Evolutionary conservation across 2,113 vertebrate genomes (phyloP).

Genomic region (Poeciliopsis turrubarensis): DNA sequence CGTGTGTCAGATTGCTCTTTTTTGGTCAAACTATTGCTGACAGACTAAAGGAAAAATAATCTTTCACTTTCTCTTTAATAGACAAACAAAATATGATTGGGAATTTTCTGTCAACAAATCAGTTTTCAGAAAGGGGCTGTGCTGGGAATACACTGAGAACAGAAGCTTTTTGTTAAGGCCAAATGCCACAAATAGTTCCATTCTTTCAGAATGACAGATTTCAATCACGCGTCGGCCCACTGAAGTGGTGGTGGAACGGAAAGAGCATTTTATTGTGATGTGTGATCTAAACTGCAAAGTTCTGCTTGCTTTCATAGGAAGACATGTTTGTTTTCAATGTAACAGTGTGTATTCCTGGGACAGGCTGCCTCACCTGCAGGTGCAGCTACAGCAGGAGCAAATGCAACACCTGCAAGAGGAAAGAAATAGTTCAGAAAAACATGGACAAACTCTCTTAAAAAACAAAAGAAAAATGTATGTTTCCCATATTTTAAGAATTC

Average conservation of each 20-base stretch:
- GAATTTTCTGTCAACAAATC: not conserved
- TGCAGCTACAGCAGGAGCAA: not conserved
- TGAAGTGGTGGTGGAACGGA: not conserved
- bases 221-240: not conserved
- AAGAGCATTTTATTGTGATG: not conserved
- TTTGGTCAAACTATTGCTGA: no score
- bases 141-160: constrained; percentile 9
- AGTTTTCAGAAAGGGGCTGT: not conserved
- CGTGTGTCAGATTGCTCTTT: not conserved
- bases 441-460: not conserved
- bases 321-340: not conserved
- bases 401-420: constrained; percentile 21
- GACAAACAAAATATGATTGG: not conserved
- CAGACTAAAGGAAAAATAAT: no score
- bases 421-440: constrained; percentile 9
- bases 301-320: not conserved
- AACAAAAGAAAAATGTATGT: not conserved
- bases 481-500: not conserved
- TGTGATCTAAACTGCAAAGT: not conserved
- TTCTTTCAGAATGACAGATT: constrained; percentile 20
- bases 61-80: not conserved
- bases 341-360: not conserved
- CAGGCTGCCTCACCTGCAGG: constrained; percentile 47
- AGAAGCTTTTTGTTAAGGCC: constrained; percentile 27
- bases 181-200: constrained; percentile 26